phyloP scores from a whole-genome alignment of 2,113 vertebrate genomes.

The Psophia crepitans region DNA sequence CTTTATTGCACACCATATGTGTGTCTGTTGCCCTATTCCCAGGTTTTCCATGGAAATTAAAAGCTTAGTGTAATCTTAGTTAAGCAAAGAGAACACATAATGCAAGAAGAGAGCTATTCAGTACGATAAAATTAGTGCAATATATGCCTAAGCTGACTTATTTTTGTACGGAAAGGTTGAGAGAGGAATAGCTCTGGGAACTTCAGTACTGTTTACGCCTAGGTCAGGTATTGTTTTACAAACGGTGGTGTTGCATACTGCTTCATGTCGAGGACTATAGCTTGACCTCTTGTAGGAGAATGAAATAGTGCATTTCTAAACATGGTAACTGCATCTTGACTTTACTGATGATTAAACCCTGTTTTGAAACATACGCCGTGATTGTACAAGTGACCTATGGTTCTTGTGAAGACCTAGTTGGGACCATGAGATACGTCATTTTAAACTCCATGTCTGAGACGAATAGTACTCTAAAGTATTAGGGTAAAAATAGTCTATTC shows the following conservation, averaged over 20 bases:
- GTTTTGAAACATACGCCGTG: slow-evolving; percentile 24
- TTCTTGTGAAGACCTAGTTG: slow-evolving; percentile 29
- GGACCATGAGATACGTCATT: neutral
- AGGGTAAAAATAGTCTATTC: slow-evolving; percentile 43
- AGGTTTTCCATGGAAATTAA: slow-evolving; percentile 54
- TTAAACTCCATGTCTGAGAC: slow-evolving; percentile 31
- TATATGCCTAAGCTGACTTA: slow-evolving; percentile 57
- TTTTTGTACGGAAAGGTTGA: slow-evolving; percentile 62
- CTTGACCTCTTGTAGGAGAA: neutral
- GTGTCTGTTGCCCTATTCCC: slow-evolving; percentile 52
- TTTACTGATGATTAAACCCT: slow-evolving; percentile 17
- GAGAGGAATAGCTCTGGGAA: slow-evolving; percentile 42
- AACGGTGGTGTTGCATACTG: neutral
- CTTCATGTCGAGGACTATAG: slow-evolving; percentile 12
- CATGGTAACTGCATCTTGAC: slow-evolving; percentile 20
- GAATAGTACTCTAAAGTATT: slow-evolving; percentile 32
- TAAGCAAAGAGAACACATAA: slow-evolving; percentile 30
- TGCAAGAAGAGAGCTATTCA: slow-evolving; percentile 14
- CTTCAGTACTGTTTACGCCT: slow-evolving; percentile 41
- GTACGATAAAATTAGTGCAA: slow-evolving; percentile 57
- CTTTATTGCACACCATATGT: slow-evolving; percentile 58
- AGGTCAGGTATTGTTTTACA: slow-evolving; percentile 32
- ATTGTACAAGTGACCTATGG: slow-evolving; percentile 40
- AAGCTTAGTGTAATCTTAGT: slow-evolving; percentile 52
- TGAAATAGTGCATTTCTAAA: neutral